A percentile compares a stretch with the other conserved stretches of the same genome.
These are phyloP conservation scores for Bradypodion ventrale DNA, from an alignment of 2,797 vertebrate genomes.

Conservation along the genomic window DNA sequence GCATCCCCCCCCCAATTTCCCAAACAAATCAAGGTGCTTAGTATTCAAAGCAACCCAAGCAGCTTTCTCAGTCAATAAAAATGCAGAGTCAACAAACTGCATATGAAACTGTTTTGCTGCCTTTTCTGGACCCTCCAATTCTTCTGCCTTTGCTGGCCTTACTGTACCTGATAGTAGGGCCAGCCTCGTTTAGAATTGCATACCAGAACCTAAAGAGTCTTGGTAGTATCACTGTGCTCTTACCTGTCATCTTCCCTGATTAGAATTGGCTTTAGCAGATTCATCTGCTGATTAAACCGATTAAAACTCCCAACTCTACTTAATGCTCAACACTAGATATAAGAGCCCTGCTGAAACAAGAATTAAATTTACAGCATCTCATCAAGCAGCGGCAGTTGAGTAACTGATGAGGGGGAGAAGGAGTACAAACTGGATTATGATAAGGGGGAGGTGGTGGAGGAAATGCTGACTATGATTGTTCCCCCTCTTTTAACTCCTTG, in stretches of 20 bases:
- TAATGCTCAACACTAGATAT: slow-evolving; percentile 14
- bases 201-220: background rate
- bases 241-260: slow-evolving; percentile 17
- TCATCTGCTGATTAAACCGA: slow-evolving; percentile 42
- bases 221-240: background rate
- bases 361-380: slow-evolving; percentile 50
- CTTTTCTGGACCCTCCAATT: too few species aligned
- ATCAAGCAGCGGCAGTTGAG: slow-evolving; percentile 48
- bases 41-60: too few species aligned
- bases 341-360: slow-evolving; percentile 50
- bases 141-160: too few species aligned
- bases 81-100: too few species aligned
- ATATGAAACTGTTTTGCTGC: too few species aligned
- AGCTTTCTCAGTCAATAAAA: too few species aligned
- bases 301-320: slow-evolving; percentile 30
- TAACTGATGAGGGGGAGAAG: slow-evolving; percentile 3
- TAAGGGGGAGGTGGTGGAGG: slow-evolving; percentile 35
- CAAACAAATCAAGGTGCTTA: too few species aligned
- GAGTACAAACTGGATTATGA: slow-evolving; percentile 45
- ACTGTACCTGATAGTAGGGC: background rate
- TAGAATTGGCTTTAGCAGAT: slow-evolving; percentile 37
- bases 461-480: slow-evolving; percentile 36
- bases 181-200: background rate
- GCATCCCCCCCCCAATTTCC: too few species aligned
- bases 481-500: slow-evolving; percentile 58